These are phyloP conservation scores for Morpho helenor DNA, from an alignment of 2,888 invertebrate species.

Conservation along the genomic window DNA sequence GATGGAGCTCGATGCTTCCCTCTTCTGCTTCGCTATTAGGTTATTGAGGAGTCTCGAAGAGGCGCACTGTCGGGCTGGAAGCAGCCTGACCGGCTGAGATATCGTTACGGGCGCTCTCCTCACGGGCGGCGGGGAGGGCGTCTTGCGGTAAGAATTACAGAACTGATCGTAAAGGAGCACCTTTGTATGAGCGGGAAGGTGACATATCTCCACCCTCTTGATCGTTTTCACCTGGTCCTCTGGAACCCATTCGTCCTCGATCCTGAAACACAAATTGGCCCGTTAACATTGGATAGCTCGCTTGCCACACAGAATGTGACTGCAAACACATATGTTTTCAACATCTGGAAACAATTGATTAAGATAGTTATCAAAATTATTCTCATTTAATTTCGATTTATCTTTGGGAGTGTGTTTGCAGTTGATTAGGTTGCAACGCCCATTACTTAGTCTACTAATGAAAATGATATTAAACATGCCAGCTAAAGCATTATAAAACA, in stretches of 20 bases:
- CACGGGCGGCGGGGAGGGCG: constrained; percentile 34
- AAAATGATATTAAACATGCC: constrained; percentile 4
- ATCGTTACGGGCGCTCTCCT: constrained; percentile 23
- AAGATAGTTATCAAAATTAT: background rate
- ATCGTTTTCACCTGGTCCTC: constrained; percentile 83
- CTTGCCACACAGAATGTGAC: constrained; percentile 60
- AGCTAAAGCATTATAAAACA: constrained; percentile 1
- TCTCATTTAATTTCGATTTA: constrained; percentile 8
- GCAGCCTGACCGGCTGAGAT: constrained; percentile 30
- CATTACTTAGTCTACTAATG: background rate
- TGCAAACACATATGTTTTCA: constrained; percentile 57
- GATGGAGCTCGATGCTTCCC: constrained; percentile 37
- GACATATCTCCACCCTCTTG: constrained; percentile 79
- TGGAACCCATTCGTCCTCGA: constrained; percentile 92
- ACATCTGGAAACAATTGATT: constrained; percentile 1
- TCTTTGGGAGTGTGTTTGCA: constrained; percentile 58
- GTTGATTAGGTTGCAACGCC: constrained; percentile 61
- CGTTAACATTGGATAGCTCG: constrained; percentile 11
- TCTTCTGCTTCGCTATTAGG: constrained; percentile 47
- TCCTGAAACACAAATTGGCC: constrained; percentile 69
- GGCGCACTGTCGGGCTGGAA: constrained; percentile 50
- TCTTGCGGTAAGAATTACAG: constrained; percentile 54
- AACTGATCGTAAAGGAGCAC: constrained; percentile 75
- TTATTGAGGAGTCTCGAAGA: constrained; percentile 54
- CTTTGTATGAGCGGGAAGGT: constrained; percentile 70